Conservation (phyloP, 2,888 invertebrate species). For the Yponomeuta malinellus region DNA sequence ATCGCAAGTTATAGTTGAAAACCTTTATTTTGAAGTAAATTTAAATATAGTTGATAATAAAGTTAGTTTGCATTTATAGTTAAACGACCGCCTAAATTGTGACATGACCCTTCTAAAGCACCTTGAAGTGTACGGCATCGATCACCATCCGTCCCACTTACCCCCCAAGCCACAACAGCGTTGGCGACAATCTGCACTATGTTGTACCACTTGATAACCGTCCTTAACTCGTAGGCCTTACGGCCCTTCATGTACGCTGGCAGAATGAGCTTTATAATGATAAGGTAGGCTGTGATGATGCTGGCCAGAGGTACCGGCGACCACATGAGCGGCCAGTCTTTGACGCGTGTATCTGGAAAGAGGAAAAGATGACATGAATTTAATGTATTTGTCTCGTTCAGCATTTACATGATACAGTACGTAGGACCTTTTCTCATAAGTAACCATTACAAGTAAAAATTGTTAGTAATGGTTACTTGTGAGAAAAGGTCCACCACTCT, state of each 20-base stretch:
- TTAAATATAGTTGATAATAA: no score
- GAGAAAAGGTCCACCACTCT: no score
- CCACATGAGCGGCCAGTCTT: constrained; percentile 78
- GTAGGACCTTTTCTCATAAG: no score
- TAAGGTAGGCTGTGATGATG: constrained; percentile 72
- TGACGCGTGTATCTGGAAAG: constrained; percentile 75
- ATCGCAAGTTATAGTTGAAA: no score
- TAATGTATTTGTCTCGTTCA: not conserved
- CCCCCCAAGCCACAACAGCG: constrained; percentile 80
- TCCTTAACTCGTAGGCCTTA: constrained; percentile 79
- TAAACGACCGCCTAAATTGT: no score
- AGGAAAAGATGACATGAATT: constrained; percentile 1
- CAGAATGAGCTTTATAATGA: constrained; percentile 74
- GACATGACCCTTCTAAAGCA: no score
- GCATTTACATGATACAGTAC: not conserved
- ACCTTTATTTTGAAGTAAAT: no score
- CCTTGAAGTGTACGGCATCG: no score
- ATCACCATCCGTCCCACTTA: constrained; percentile 45
- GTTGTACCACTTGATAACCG: constrained; percentile 84
- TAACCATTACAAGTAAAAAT: no score
- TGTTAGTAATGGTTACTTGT: no score
- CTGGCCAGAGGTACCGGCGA: constrained; percentile 72
- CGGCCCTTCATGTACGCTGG: constrained; percentile 82
- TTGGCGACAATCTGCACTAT: constrained; percentile 61
- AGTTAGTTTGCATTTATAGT: no score